Evolutionary conservation across 2,888 invertebrate species (phyloP).

Genomic region (Xestoiulus laeticollis): DNA sequence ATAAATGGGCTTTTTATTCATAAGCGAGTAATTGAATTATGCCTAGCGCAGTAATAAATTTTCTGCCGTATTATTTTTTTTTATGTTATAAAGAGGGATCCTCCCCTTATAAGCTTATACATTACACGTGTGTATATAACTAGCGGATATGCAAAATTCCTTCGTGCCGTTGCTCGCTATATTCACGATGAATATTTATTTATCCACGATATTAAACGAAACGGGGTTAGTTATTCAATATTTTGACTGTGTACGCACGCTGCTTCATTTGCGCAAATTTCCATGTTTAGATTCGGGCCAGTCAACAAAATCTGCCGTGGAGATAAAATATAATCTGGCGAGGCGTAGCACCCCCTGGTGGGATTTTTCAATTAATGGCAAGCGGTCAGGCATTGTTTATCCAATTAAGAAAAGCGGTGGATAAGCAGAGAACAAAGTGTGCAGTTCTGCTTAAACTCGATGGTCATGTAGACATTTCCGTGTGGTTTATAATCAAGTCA

Average conservation of each 20-base stretch:
- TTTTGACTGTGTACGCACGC: neutral
- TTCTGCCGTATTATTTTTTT: neutral
- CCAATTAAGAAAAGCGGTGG: neutral
- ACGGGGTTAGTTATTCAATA: neutral
- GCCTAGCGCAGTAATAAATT: neutral
- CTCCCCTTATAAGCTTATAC: neutral
- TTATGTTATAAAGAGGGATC: neutral
- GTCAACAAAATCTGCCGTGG: neutral
- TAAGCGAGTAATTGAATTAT: constrained; percentile 41
- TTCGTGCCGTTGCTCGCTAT: neutral
- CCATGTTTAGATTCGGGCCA: neutral
- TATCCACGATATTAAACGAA: neutral
- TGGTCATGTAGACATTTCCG: neutral
- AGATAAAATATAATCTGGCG: neutral
- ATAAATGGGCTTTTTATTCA: constrained; percentile 36
- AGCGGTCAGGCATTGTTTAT: neutral
- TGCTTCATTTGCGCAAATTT: neutral
- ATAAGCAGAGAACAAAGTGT: neutral
- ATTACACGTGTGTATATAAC: neutral
- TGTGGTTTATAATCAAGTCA: too few species aligned
- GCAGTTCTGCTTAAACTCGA: neutral
- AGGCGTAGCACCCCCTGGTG: neutral
- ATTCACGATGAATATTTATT: neutral
- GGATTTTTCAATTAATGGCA: constrained; percentile 7
- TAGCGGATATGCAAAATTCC: constrained; percentile 1